These are phyloP conservation scores for Salvelinus namaycush DNA, from an alignment of 2,113 vertebrate species.

Conservation along the genomic window DNA sequence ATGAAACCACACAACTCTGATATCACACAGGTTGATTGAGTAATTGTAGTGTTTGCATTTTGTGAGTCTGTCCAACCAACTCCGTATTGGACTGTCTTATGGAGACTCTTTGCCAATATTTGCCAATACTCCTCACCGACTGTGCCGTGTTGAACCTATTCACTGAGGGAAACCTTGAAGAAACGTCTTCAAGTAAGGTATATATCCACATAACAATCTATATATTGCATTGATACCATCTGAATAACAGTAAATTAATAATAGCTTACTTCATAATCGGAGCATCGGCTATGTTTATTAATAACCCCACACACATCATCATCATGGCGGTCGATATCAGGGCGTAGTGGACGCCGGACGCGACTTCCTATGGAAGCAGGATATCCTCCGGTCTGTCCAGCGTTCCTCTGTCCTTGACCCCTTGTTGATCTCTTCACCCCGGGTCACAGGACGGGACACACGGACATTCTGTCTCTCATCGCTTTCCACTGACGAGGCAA, in stretches of 20 bases:
- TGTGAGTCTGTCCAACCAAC: not conserved
- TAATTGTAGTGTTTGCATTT: not conserved
- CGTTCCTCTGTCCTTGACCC: not conserved
- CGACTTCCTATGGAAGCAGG: constrained; percentile 69
- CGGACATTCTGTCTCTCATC: not conserved
- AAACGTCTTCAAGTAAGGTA: too few relatives aligned
- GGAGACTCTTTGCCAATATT: not conserved
- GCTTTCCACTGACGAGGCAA: too few relatives aligned
- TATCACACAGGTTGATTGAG: not conserved
- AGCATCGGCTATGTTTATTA: not conserved
- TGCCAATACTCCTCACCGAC: too few relatives aligned
- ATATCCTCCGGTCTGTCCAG: constrained; percentile 61
- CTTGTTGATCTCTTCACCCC: constrained; percentile 35
- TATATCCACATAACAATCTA: too few relatives aligned
- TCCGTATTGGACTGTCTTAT: not conserved
- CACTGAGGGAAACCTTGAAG: too few relatives aligned
- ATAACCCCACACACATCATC: not conserved
- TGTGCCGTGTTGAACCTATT: too few relatives aligned
- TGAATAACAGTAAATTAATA: not conserved
- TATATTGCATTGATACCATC: not conserved
- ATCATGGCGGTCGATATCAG: too few relatives aligned
- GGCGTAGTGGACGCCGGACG: not conserved
- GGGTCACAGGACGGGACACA: constrained; percentile 17
- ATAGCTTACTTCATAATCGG: not conserved
- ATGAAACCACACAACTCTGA: not conserved